Evolutionary conservation across 2,113 vertebrate species (phyloP).

Genomic region (Siniperca chuatsi): DNA sequence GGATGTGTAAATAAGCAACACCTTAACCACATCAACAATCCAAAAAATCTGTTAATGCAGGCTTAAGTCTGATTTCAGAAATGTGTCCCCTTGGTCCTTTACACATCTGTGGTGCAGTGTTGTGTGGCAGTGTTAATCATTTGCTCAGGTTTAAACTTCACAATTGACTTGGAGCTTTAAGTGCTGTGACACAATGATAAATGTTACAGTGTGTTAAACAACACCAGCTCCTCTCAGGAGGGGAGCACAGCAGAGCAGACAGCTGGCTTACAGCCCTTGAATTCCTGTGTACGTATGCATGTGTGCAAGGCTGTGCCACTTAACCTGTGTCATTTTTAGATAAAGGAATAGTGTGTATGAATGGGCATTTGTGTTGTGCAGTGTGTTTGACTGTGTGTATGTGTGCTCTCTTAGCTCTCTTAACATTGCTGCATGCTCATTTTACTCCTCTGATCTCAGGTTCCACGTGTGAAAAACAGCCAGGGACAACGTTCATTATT

Average conservation of each 20-base stretch:
- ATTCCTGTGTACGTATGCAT: constrained; percentile 40
- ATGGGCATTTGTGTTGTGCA: constrained; percentile 24
- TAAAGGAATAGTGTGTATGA: constrained; percentile 38
- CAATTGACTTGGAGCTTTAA: constrained; percentile 43
- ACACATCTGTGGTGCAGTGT: not conserved
- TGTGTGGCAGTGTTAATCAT: constrained; percentile 12
- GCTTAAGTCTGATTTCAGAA: constrained; percentile 22
- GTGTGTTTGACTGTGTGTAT: constrained; percentile 21
- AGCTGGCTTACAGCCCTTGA: constrained; percentile 67
- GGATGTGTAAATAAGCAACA: constrained; percentile 8
- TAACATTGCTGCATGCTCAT: constrained; percentile 77
- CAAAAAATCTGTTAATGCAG: not conserved
- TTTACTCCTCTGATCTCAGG: constrained; percentile 85
- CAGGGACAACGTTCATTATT: constrained; percentile 89
- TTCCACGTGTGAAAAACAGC: constrained; percentile 87
- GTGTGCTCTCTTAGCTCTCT: constrained; percentile 30
- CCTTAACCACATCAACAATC: not conserved
- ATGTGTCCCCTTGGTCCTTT: not conserved
- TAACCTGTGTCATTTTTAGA: constrained; percentile 53
- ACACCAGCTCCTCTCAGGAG: constrained; percentile 59
- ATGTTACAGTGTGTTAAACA: constrained; percentile 67
- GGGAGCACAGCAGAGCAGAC: constrained; percentile 66
- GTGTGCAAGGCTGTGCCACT: constrained; percentile 30
- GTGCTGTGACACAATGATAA: constrained; percentile 59
- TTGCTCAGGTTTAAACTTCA: constrained; percentile 39